Evolutionary conservation across 2,113 vertebrate genomes (phyloP), one percentile per base, ranked within the genome.

Genomic region (Leptobrachium leishanense): DNA sequence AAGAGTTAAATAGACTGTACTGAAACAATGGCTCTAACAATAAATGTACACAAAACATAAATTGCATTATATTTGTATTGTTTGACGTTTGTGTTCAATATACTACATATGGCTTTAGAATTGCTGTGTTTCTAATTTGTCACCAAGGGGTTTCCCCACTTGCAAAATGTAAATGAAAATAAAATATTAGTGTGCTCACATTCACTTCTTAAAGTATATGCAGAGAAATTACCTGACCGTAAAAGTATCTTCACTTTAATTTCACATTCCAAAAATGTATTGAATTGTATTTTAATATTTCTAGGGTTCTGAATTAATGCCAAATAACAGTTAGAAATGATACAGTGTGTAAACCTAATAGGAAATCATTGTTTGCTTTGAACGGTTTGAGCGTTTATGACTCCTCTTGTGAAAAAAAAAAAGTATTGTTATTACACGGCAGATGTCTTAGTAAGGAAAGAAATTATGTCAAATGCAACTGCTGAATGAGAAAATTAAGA

Each of bases 61-160:
- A 31, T 31, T 31, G 20, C 20, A 31, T 31, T 31, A 31, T 31
- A 31, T 31, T 31, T 31, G 20, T 31, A 31, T 31, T 31, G 20
- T 31, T 31, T 31, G 20, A 31, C 20, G 20, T 31, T 31, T 31
- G 20, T 31, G 20, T 31, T 31, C 20, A 31, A 31, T 31, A 31
- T 31, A 31, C 20, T 75, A 84, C 77, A 43, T 43, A 55, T 12
- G 73, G 71, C 77, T 85, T 88, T 88, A 86, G 55, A 88, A 90
- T 87, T 59, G 84, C 76, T 83, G 81, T 82, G 77, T 84, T n/a
- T 70, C 83, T 85, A 81, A 85, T 82, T 85, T 80, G 88, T 86
- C 88, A 87, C 79, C 82, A 79, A 89, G 84, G 87, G 83, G 88
- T 89, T 88, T 84, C 82, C 87, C 84, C 84, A 84, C 82, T 87